Evolutionary conservation across 2,888 invertebrate species (phyloP).

Genomic region (Spisula solida): DNA sequence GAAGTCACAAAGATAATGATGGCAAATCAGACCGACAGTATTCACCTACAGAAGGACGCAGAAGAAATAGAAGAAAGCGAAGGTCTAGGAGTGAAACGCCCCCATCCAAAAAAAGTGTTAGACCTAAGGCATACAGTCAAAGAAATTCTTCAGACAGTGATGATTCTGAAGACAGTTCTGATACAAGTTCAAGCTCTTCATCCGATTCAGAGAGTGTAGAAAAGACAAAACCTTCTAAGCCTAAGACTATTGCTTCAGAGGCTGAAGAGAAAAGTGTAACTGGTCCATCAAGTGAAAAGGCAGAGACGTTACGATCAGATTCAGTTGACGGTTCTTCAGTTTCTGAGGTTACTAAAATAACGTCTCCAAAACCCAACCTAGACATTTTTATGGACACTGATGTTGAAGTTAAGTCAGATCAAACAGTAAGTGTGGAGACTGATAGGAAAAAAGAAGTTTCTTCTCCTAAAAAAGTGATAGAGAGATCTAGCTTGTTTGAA

Average conservation of each 20-base stretch:
- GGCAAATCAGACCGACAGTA: not conserved
- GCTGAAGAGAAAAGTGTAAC: not conserved
- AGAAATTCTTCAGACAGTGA: conserved; percentile 20
- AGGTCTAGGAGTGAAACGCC: conserved; percentile 31
- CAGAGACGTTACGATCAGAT: conserved; percentile 20
- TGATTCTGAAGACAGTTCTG: conserved; percentile 24
- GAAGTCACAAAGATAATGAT: not conserved
- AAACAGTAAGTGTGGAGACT: not conserved
- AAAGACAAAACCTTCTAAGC: not conserved
- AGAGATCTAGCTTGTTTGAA: conserved; percentile 46
- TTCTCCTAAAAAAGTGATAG: conserved; percentile 24
- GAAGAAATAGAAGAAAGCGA: conserved; percentile 17
- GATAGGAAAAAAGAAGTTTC: not conserved
- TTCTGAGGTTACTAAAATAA: not conserved
- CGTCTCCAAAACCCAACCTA: not conserved
- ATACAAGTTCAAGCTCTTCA: conserved; percentile 23
- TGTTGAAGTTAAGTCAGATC: not conserved
- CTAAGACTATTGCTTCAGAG: not conserved
- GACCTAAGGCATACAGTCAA: not conserved
- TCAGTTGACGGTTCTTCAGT: conserved; percentile 36
- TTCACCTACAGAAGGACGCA: not conserved
- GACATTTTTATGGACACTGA: conserved; percentile 9
- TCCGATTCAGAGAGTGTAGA: conserved; percentile 24
- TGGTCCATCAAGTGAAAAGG: not conserved
- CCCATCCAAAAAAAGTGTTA: conserved; percentile 11